Evolutionary conservation across 2,888 invertebrate species (phyloP).

Genomic region (Thalpophila matura): DNA sequence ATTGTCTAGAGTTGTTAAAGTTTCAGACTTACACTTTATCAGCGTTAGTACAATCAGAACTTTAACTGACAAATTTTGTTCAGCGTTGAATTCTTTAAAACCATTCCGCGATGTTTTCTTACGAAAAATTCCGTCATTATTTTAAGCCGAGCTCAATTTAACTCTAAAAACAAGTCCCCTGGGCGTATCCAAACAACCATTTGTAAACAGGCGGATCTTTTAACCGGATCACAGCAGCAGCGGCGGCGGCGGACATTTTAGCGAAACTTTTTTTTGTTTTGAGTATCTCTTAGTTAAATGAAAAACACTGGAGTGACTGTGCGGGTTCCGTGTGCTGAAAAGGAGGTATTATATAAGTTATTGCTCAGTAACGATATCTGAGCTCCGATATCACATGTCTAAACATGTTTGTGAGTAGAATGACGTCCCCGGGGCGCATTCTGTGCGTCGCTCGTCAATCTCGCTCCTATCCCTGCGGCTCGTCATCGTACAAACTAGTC

Average conservation of each 20-base stretch:
- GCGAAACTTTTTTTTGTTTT: conserved; percentile 44
- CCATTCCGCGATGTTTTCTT: conserved; percentile 54
- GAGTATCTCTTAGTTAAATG: conserved; percentile 37
- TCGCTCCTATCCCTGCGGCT: conserved; percentile 38
- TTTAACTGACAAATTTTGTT: conserved; percentile 42
- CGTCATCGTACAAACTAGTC: conserved; percentile 52
- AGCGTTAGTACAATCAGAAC: conserved; percentile 36
- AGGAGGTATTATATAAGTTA: conserved; percentile 40
- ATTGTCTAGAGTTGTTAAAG: conserved; percentile 11
- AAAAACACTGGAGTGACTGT: conserved; percentile 28
- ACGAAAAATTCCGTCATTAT: conserved; percentile 66
- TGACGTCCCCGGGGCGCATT: conserved; percentile 54
- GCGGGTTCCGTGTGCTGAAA: conserved; percentile 25
- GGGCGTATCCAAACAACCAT: conserved; percentile 67
- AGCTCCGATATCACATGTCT: conserved; percentile 47
- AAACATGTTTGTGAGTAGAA: conserved; percentile 42
- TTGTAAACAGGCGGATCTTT: conserved; percentile 68
- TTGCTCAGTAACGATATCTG: conserved; percentile 51
- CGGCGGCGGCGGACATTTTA: conserved; percentile 40
- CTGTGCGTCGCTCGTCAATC: conserved; percentile 54
- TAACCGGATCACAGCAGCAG: conserved; percentile 60
- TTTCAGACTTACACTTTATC: conserved; percentile 37
- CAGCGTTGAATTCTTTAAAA: conserved; percentile 46
- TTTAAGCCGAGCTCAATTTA: conserved; percentile 68
- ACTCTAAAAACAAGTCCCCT: conserved; percentile 66